phyloP scores from a whole-genome alignment of 2,113 vertebrate genomes.

The Corythaeola cristata region DNA sequence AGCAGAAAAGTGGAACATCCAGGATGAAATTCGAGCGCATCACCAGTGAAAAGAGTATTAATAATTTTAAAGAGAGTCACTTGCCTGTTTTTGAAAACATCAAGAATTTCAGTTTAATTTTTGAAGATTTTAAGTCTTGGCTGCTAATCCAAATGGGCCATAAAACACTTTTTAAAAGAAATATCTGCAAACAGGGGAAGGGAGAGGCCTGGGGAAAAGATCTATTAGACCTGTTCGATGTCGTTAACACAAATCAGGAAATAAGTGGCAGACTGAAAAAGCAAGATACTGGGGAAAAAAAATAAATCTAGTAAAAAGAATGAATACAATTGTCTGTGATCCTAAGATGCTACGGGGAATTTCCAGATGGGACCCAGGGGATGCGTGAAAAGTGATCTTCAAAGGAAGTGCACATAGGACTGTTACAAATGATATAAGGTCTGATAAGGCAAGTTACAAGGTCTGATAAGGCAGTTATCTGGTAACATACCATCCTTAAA shows the following conservation, averaged over 20 bases:
- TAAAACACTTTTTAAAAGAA: neutral
- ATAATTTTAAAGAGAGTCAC: neutral
- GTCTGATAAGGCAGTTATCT: neutral
- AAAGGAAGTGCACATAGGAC: neutral
- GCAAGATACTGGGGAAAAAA: fast-evolving
- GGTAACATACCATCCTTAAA: neutral
- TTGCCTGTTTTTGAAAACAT: neutral
- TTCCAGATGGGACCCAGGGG: neutral
- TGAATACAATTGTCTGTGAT: neutral
- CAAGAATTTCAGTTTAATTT: neutral
- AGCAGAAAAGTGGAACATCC: conserved; percentile 23
- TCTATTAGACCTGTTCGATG: neutral
- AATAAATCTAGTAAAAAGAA: neutral
- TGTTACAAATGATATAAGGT: neutral
- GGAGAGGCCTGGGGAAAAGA: neutral
- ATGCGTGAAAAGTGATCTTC: neutral
- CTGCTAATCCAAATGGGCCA: neutral
- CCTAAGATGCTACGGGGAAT: neutral
- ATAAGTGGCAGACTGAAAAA: neutral
- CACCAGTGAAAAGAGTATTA: neutral
- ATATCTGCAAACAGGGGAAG: neutral
- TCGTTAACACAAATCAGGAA: neutral
- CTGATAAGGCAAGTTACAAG: neutral
- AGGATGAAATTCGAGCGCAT: neutral
- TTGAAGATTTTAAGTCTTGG: neutral